Evolutionary conservation across 2,797 vertebrate species (phyloP).

Genomic region (Limnodromus scolopaceus): DNA sequence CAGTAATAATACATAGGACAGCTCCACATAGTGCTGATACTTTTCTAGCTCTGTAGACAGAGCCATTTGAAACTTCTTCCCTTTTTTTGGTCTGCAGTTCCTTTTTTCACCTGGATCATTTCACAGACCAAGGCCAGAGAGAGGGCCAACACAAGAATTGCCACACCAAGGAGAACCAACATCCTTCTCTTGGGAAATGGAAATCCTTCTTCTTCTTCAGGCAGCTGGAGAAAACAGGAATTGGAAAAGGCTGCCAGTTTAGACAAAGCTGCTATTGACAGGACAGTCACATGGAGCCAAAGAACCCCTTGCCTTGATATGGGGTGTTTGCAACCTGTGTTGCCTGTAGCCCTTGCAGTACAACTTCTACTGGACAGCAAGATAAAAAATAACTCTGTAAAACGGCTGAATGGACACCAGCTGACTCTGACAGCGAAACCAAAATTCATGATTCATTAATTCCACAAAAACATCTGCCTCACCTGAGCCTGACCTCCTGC

Average conservation of each 20-base stretch:
- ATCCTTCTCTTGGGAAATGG: not conserved
- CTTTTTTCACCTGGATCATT: not conserved
- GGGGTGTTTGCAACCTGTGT: not conserved
- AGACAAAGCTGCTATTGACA: not conserved
- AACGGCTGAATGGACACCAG: not conserved
- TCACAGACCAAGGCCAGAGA: not conserved
- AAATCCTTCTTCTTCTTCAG: not conserved
- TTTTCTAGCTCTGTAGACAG: not conserved
- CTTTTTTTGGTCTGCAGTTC: not conserved
- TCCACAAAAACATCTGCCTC: not conserved
- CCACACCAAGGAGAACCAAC: not conserved
- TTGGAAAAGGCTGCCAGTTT: not conserved
- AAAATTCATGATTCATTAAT: not conserved
- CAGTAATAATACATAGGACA: not conserved
- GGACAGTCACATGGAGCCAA: not conserved
- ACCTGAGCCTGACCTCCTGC: not conserved
- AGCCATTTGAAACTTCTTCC: not conserved
- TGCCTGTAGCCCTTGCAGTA: not conserved
- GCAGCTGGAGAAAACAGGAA: not conserved
- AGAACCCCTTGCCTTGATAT: not conserved
- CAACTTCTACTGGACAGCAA: not conserved
- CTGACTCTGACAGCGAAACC: not conserved
- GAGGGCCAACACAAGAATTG: not conserved
- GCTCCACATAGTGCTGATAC: not conserved
- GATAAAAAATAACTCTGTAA: not conserved